These are phyloP conservation scores for Axea sp. DNA, from an alignment of 2,888 invertebrate genomes.

Conservation along the genomic window DNA sequence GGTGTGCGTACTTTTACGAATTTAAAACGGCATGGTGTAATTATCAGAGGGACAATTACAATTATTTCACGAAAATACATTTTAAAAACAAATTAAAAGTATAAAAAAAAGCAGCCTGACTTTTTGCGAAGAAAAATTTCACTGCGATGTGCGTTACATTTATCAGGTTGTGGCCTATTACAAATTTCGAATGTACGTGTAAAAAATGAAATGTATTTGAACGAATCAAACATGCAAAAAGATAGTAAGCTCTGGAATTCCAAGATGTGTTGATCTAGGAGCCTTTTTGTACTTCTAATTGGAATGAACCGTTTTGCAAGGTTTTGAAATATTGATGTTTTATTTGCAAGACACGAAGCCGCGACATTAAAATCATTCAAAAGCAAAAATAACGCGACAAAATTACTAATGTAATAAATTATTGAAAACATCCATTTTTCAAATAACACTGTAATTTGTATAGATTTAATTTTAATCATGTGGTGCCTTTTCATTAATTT, in stretches of 20 bases:
- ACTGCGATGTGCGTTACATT: constrained; percentile 31
- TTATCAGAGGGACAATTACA: constrained; percentile 55
- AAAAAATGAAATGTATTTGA: constrained; percentile 24
- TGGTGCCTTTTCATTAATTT: constrained; percentile 64
- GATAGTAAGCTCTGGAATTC: constrained; percentile 18
- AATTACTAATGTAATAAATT: not conserved
- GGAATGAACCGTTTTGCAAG: constrained; percentile 47
- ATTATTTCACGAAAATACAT: constrained; percentile 34
- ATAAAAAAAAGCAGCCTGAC: not conserved
- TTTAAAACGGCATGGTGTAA: constrained; percentile 48
- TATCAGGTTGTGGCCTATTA: constrained; percentile 57
- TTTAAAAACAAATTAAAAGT: constrained; percentile 13
- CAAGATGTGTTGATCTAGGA: constrained; percentile 56
- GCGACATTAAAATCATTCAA: not conserved
- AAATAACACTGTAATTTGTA: constrained; percentile 45
- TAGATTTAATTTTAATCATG: constrained; percentile 54
- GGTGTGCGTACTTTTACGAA: constrained; percentile 46
- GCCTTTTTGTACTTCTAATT: constrained; percentile 55
- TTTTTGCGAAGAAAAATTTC: constrained; percentile 4
- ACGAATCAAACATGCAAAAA: constrained; percentile 3
- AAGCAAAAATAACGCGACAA: not conserved
- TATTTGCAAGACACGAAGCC: constrained; percentile 2
- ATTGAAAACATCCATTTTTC: constrained; percentile 47
- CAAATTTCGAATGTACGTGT: constrained; percentile 37
- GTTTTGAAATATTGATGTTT: constrained; percentile 50